These are phyloP conservation scores for Aplodontia rufa DNA, from an alignment of 2,113 vertebrate species.

Conservation along the genomic window DNA sequence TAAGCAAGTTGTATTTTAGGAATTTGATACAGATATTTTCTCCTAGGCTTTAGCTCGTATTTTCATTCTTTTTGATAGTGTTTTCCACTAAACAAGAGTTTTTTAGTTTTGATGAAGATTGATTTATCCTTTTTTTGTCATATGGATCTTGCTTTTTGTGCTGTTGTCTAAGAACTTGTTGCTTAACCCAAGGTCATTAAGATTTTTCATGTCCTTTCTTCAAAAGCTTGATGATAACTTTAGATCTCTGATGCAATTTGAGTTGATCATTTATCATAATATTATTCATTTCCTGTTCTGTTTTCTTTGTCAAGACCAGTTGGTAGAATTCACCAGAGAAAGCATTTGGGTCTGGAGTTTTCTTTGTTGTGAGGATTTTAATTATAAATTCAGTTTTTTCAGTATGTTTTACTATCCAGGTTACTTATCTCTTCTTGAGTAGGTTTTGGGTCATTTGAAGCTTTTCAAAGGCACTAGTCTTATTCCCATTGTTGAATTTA, in stretches of 20 bases:
- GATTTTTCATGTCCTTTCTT: too few relatives aligned
- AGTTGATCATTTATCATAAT: neutral
- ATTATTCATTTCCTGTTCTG: neutral
- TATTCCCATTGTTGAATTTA: neutral
- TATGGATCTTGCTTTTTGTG: neutral
- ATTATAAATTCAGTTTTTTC: neutral
- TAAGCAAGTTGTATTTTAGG: neutral
- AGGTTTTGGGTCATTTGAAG: neutral
- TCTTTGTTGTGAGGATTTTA: neutral
- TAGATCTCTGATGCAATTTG: neutral
- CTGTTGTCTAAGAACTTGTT: neutral
- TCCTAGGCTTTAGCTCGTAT: neutral
- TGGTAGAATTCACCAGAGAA: slow-evolving; percentile 1
- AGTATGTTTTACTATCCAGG: neutral
- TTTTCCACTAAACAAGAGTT: neutral
- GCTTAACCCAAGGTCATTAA: neutral
- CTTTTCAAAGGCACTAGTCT: neutral
- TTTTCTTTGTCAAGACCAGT: neutral
- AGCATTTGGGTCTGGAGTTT: neutral
- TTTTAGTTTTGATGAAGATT: neutral
- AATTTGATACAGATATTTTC: neutral
- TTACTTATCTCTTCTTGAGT: neutral
- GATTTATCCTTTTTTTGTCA: neutral
- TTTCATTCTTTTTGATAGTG: neutral
- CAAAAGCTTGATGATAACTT: too few relatives aligned